A percentile compares a stretch with the other conserved stretches of the same genome.
Evolutionary conservation across 2,888 invertebrate species (phyloP).

Genomic region (Tetranychus truncatus): DNA sequence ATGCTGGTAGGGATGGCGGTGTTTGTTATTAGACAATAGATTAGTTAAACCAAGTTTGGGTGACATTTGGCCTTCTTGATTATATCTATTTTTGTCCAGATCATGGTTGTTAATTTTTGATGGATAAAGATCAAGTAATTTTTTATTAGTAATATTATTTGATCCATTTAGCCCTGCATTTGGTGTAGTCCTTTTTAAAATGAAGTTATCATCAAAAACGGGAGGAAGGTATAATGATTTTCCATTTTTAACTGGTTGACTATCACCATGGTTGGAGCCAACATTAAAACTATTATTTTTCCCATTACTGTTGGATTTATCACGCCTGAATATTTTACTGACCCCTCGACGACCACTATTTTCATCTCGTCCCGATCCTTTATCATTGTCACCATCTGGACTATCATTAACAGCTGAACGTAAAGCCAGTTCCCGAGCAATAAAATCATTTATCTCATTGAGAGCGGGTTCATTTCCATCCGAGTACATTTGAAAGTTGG

Average conservation of each 20-base stretch:
- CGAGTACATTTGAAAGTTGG: neutral
- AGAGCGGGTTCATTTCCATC: neutral
- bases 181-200: conserved; percentile 17
- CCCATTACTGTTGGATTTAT: neutral
- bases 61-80: neutral
- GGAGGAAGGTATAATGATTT: neutral
- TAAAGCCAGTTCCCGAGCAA: neutral
- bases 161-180: conserved; percentile 16
- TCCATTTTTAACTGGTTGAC: neutral
- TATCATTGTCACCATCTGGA: neutral
- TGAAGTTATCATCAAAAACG: conserved; percentile 19
- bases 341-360: neutral
- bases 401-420: neutral
- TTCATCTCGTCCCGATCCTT: neutral
- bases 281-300: neutral
- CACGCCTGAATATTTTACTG: neutral
- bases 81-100: neutral
- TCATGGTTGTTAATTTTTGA: neutral
- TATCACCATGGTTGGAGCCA: conserved; percentile 6
- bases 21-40: neutral
- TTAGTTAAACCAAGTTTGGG: neutral
- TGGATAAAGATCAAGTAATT: neutral
- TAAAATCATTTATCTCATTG: neutral
- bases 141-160: neutral
- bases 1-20: neutral